Conservation (phyloP, 2,888 invertebrate genomes). For the Agrotis puta region DNA sequence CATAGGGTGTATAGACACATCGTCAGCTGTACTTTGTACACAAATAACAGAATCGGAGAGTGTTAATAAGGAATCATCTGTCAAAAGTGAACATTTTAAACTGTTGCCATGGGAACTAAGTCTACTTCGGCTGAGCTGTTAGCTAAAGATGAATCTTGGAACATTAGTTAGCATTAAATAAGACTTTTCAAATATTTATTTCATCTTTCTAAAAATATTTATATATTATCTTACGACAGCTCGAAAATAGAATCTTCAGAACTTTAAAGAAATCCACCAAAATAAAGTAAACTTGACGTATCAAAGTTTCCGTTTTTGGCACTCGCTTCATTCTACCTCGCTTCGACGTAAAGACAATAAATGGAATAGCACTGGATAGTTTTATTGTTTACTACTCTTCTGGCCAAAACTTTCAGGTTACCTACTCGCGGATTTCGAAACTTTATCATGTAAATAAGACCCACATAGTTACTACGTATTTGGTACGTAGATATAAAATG, state of each 20-base stretch:
- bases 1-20: too few relatives aligned
- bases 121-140: too few relatives aligned
- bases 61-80: too few relatives aligned
- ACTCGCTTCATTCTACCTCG: conserved; percentile 33
- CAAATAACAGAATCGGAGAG: too few relatives aligned
- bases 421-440: conserved; percentile 8
- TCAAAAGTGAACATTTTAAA: too few relatives aligned
- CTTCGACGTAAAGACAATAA: conserved; percentile 32
- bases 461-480: conserved; percentile 11
- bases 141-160: too few relatives aligned
- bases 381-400: conserved; percentile 41
- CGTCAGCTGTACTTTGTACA: too few relatives aligned
- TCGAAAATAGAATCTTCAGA: not conserved
- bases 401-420: conserved; percentile 23
- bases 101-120: too few relatives aligned
- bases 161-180: too few relatives aligned
- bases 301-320: conserved; percentile 44
- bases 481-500: conserved; percentile 12
- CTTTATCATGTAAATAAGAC: conserved; percentile 34
- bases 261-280: conserved; percentile 12
- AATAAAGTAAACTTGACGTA: conserved; percentile 26
- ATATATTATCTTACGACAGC: not conserved
- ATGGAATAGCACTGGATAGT: conserved; percentile 33
- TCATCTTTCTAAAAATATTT: too few relatives aligned
- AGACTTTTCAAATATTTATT: too few relatives aligned